Conservation (phyloP, 2,888 invertebrate species). For the Torymus auratus region DNA sequence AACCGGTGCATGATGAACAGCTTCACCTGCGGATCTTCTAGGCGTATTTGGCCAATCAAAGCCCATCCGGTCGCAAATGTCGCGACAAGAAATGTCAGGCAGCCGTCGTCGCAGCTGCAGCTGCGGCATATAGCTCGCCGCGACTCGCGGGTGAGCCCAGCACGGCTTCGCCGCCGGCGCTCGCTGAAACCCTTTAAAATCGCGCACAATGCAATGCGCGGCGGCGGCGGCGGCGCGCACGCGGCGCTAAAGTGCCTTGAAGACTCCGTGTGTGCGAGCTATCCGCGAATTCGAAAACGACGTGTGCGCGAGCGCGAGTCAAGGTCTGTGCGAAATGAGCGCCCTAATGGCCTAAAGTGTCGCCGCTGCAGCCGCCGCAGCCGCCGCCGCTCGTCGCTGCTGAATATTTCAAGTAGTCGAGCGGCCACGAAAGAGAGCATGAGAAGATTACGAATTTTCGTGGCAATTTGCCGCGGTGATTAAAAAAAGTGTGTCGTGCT, state of each 20-base stretch:
- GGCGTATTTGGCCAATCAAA: too few relatives aligned
- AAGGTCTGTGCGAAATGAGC: conserved; percentile 47
- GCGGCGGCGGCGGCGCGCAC: background rate
- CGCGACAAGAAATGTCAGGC: too few relatives aligned
- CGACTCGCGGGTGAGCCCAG: conserved; percentile 38
- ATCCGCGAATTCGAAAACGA: conserved; percentile 40
- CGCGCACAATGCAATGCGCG: conserved; percentile 17
- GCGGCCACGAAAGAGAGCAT: background rate
- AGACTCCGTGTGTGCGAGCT: conserved; percentile 20
- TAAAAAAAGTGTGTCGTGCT: background rate
- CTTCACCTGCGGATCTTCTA: too few relatives aligned
- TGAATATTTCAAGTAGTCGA: conserved; percentile 16
- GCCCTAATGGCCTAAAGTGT: conserved; percentile 26
- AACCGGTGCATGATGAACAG: too few relatives aligned
- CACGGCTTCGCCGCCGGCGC: conserved; percentile 49
- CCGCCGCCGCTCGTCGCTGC: too few relatives aligned
- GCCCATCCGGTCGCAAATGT: too few relatives aligned
- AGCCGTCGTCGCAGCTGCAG: too few relatives aligned
- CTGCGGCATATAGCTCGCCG: too few relatives aligned
- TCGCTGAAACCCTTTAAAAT: conserved; percentile 52
- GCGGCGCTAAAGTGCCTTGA: conserved; percentile 3
- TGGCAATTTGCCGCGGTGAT: background rate
- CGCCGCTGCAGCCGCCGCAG: background rate
- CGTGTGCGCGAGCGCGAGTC: conserved; percentile 10
- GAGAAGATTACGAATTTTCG: background rate